A percentile compares a stretch with the other conserved stretches of the same genome.
These are phyloP conservation scores for Ibidorhyncha struthersii DNA, from an alignment of 2,113 vertebrate genomes.

Conservation along the genomic window DNA sequence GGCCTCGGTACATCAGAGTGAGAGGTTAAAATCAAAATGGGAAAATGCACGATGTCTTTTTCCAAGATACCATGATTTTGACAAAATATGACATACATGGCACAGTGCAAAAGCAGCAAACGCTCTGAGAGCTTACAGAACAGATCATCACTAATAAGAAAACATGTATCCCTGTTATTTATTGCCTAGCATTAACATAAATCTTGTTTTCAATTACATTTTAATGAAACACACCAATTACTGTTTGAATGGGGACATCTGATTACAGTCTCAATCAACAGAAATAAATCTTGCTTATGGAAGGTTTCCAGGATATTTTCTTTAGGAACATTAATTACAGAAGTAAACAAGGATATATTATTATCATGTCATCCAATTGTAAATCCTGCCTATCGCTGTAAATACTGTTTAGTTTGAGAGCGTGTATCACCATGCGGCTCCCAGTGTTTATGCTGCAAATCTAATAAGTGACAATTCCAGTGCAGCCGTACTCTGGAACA, in stretches of 20 bases:
- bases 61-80: neutral
- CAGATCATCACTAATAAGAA: slow-evolving; percentile 56
- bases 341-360: slow-evolving; percentile 73
- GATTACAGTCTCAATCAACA: slow-evolving; percentile 67
- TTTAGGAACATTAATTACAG: slow-evolving; percentile 73
- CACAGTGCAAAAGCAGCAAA: slow-evolving; percentile 16
- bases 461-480: slow-evolving; percentile 1
- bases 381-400: slow-evolving; percentile 48
- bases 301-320: slow-evolving; percentile 68
- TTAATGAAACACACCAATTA: slow-evolving; percentile 79
- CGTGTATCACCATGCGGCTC: slow-evolving; percentile 43
- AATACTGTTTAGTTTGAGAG: slow-evolving; percentile 42
- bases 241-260: slow-evolving; percentile 74
- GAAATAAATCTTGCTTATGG: slow-evolving; percentile 73
- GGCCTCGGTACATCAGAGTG: neutral
- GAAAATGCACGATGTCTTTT: neutral
- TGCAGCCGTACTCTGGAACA: neutral
- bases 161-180: slow-evolving; percentile 69
- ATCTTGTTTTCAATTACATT: slow-evolving; percentile 74
- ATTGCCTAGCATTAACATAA: slow-evolving; percentile 66
- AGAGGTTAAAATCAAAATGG: neutral
- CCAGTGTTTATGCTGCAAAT: slow-evolving; percentile 32
- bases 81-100: neutral
- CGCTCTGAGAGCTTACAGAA: neutral
- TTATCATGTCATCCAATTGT: slow-evolving; percentile 53